Base-by-base conservation (phyloP, 23 tunicate genomes). In the Pegea sp. region DNA sequence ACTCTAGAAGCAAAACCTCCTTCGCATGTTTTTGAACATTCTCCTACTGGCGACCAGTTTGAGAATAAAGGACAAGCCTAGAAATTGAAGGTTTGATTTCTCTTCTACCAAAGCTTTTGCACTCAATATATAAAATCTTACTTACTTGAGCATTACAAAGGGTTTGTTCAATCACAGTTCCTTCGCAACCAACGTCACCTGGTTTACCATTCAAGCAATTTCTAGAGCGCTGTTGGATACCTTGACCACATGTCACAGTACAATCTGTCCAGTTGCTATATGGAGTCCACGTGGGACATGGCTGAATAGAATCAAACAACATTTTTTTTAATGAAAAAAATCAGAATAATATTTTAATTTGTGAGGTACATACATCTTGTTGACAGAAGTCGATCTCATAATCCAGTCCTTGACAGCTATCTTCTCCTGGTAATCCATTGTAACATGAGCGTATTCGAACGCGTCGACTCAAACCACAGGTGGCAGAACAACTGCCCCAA, bases 191-290 rank as follows among this genome's bases (percentile, higher is more conserved):
- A 1, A 23, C n/a, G 7, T 33, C 65, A 11, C 90, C 90, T 19
- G 46, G 32, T 24, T 3, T 22, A 1, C 84, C 57, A 16, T 67
- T 49, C 21, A 77, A 26, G 33, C 91, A 71, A 0, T 0, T 34
- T 19, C 79, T 69, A 30, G 34, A 13, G 11, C 66, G 54, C 0
- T 26, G 2, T 22, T 57, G 69, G 21, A 32, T 61, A 5, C 94
- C 94, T 11, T 68, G 70, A 8, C 76, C 86, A 53, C 94, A 81
- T 7, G 94, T 31, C 19, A 48, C 55, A 31, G 66, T 61, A 48
- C 94, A 81, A 4, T 24, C 67, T 8, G 53, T 52, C 64, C 24
- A 77, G 46, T 77, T 70, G 1, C 62, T 31, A 52, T 46, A 81
- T 3, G 34, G 44, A 5, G 57, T 53, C 86, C 86, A 81, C 7